Percentiles rank a stretch among this genome's conserved stretches.
Conservation (phyloP, 2,797 vertebrate species). For the Girardinus metallicus region DNA sequence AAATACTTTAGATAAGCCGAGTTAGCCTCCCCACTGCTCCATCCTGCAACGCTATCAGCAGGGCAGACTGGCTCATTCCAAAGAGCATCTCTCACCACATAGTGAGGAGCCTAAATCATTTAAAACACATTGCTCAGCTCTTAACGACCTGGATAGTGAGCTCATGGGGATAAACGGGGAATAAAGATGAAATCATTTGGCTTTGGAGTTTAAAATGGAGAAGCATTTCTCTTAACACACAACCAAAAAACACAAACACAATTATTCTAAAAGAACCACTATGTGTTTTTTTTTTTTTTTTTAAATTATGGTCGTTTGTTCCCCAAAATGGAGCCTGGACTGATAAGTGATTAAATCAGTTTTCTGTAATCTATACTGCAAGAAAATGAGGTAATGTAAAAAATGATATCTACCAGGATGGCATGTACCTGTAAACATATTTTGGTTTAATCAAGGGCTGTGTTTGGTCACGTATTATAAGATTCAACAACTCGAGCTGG, state of each 20-base stretch:
- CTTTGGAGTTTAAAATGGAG: constrained; percentile 32
- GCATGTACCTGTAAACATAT: background rate
- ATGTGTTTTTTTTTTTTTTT: background rate
- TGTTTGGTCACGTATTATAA: background rate
- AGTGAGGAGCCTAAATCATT: constrained; percentile 64
- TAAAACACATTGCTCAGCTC: constrained; percentile 61
- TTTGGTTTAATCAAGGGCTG: background rate
- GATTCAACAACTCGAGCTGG: background rate
- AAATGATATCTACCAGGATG: background rate
- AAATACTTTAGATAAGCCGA: constrained; percentile 79
- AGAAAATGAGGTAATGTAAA: background rate
- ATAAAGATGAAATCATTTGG: constrained; percentile 47
- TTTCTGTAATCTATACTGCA: background rate
- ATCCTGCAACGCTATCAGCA: constrained; percentile 61
- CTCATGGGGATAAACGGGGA: constrained; percentile 46
- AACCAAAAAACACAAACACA: constrained; percentile 58
- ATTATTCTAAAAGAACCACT: background rate
- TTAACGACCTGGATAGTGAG: constrained; percentile 57
- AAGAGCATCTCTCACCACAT: constrained; percentile 63
- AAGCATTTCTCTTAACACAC: constrained; percentile 64
- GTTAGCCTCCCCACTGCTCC: constrained; percentile 61
- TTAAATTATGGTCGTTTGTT: background rate
- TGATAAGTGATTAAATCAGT: background rate
- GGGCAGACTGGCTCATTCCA: constrained; percentile 68
- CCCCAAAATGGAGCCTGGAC: background rate